Evolutionary conservation across 2,888 invertebrate species (phyloP), one percentile per base, ranked within the genome.

Genomic region (Limnephilus lunatus): DNA sequence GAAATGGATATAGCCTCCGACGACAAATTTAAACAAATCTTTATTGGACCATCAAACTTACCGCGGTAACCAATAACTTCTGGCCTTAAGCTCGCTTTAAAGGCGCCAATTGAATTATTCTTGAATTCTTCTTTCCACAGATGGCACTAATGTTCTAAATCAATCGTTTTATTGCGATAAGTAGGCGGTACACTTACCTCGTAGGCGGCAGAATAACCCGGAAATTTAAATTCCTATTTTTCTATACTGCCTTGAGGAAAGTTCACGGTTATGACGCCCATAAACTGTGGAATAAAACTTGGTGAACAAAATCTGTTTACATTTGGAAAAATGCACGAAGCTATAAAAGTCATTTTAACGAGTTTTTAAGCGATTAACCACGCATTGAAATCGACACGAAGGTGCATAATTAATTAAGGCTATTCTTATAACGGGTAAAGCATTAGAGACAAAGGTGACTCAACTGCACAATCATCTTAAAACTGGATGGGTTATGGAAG

Each of bases 61-160:
- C 68, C 25, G 68, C 68, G 68, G 83, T 35, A 83, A 14, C 19
- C 35, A 83, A 86, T 86, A 44, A 86, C 48, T 86, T 86, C 39
- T 86, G n/a, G 86, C 14, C 86, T 86, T 86, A 44, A 44, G 86
- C 30, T 86, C 39, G 68, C 32, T 68, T 68, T 68, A 88, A 90
- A 30, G 90, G 82, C 90, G 90, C 35, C 81, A 81, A 82, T 44
- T 14, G 82, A 90, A 81, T 81, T 82, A 90, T 90, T 90, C 19
- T 31, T 44, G 82, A 80, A 90, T 82, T 44, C 82, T 44, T 82
- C 30, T 44, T 90, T 82, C 90, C 48, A 44, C 31, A 90, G 44
- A 90, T 90, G 90, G 90, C 82, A 90, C 39, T 90, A 82, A 90
- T 90, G 82, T 82, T 90, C 90, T 82, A 48, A 90, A 90, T 90